phyloP scores from a whole-genome alignment of 1,140 invertebrate genomes.

The Ganaspis sp. region DNA sequence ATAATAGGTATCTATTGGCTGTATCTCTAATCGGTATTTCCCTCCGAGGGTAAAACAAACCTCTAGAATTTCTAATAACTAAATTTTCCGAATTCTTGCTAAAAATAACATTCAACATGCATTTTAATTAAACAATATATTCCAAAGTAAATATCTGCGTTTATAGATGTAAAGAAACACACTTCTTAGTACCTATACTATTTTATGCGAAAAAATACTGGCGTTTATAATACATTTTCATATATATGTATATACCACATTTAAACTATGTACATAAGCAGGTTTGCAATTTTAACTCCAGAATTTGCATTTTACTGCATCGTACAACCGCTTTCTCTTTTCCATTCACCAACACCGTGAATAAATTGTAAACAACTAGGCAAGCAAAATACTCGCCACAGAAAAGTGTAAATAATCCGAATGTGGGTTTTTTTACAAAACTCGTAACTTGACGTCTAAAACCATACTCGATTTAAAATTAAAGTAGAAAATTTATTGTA shows the following conservation, averaged over 20 bases:
- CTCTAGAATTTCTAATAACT: constrained; percentile 6
- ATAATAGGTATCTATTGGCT: constrained; percentile 3
- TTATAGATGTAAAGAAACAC: background rate
- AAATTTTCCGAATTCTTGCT: background rate
- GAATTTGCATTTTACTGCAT: constrained; percentile 22
- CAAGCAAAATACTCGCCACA: background rate
- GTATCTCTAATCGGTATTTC: background rate
- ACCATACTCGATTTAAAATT: background rate
- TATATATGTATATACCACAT: background rate
- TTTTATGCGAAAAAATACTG: background rate
- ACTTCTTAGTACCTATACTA: background rate
- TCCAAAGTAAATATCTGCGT: background rate
- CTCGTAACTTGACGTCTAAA: background rate
- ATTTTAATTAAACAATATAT: background rate
- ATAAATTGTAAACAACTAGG: constrained; percentile 28
- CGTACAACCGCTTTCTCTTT: constrained; percentile 15
- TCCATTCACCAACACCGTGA: constrained; percentile 4
- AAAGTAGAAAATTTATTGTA: background rate
- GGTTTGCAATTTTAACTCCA: constrained; percentile 17
- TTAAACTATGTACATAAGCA: constrained; percentile 24
- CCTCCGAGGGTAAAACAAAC: background rate
- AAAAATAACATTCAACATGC: background rate
- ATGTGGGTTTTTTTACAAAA: background rate
- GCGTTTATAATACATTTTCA: constrained; percentile 2
- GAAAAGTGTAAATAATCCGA: background rate